These are phyloP conservation scores for Agrypnus murinus DNA, from an alignment of 2,888 invertebrate species.

Conservation along the genomic window DNA sequence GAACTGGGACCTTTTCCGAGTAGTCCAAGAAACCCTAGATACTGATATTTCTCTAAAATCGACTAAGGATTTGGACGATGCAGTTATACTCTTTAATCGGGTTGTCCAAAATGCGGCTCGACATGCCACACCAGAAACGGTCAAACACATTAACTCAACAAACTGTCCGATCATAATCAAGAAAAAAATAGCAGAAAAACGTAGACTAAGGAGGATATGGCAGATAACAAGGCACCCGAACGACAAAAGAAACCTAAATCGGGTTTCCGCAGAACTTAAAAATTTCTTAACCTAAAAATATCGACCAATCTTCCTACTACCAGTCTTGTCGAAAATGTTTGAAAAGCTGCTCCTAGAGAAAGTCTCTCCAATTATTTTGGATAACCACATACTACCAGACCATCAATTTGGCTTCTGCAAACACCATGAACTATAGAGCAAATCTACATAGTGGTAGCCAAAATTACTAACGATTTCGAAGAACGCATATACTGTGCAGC, in stretches of 20 bases:
- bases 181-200: slow-evolving; percentile 44
- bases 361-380: no score
- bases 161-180: slow-evolving; percentile 45
- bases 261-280: slow-evolving; percentile 48
- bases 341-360: no score
- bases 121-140: slow-evolving; percentile 11
- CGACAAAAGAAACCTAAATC: slow-evolving; percentile 26
- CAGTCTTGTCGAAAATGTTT: no score
- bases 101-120: no score
- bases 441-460: no score
- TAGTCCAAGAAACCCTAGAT: slow-evolving; percentile 42
- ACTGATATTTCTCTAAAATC: slow-evolving; percentile 46
- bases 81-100: slow-evolving; percentile 42
- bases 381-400: no score
- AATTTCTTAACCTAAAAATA: slow-evolving; percentile 40
- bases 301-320: no score
- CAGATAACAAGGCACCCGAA: slow-evolving; percentile 41
- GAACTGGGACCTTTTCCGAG: slow-evolving; percentile 40
- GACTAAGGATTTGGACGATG: slow-evolving; percentile 50
- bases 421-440: no score
- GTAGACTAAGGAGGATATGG: slow-evolving; percentile 48
- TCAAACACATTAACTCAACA: slow-evolving; percentile 29
- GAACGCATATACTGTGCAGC: no score
- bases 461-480: no score
- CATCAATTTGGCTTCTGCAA: no score